These are phyloP conservation scores for Caenorhabditis latens DNA, from an alignment of 1,140 invertebrate species.

Conservation along the genomic window DNA sequence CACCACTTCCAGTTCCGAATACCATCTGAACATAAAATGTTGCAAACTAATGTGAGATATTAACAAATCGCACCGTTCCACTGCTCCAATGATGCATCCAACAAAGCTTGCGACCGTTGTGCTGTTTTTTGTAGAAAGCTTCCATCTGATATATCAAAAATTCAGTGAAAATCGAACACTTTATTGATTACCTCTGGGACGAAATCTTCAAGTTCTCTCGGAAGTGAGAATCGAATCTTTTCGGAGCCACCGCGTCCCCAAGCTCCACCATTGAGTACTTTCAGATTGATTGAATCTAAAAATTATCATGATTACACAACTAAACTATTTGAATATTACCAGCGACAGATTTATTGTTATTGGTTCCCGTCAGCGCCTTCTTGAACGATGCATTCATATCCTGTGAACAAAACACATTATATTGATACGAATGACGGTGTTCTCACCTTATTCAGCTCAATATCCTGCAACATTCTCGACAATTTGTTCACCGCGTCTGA, in stretches of 20 bases:
- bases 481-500: conserved; percentile 99
- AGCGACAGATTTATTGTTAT: conserved; percentile 69
- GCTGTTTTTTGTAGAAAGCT: conserved; percentile 84
- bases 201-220: conserved; percentile 34
- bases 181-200: neutral
- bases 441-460: conserved; percentile 90
- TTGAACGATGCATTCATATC: conserved; percentile 85
- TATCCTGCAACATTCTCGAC: conserved; percentile 91
- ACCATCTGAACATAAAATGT: conserved; percentile 83
- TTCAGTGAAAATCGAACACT: neutral
- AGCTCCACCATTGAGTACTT: conserved; percentile 97
- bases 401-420: neutral
- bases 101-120: conserved; percentile 96
- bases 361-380: conserved; percentile 76
- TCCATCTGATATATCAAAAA: conserved; percentile 92
- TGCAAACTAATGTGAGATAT: neutral
- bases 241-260: conserved; percentile 86
- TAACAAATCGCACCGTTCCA: conserved; percentile 83
- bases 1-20: conserved; percentile 87
- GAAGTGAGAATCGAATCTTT: conserved; percentile 33
- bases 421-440: neutral
- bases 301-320: conserved; percentile 45
- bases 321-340: conserved; percentile 41
- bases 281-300: conserved; percentile 81
- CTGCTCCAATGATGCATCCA: conserved; percentile 99